Evolutionary conservation across 2,888 invertebrate species (phyloP), one percentile per base, ranked within the genome.

Genomic region (Spisula subtruncata): DNA sequence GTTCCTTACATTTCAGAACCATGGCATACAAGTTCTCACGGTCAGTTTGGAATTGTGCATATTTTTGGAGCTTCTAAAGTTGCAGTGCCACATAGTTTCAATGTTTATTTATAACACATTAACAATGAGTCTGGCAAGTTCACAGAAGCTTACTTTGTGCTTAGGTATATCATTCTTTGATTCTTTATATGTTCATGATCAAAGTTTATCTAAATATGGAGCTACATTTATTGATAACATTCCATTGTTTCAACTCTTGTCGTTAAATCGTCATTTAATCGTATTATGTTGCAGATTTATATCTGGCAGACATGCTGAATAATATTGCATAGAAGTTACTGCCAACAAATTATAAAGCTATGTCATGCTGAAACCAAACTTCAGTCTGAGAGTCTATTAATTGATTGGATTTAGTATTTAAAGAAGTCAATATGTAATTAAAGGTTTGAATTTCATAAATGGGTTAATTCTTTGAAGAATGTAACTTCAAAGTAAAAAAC

Each of bases 181-280:
- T 66, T 8, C 10, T 25, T 66, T 66, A 25, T 66, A 66, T n/a
- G n/a, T 66, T 66, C n/a, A 66, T 66, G 25, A 25, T 66, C 60
- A 66, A 25, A 66, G 60, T 25, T 66, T n/a, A 66, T 66, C 60
- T 66, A 66, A 66, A 66, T 66, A 66, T 25, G 60, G 60, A 66
- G 60, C 60, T 66, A n/a, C 60, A n/a, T 10, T 66, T 66, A 25
- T 66, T n/a, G n/a, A 12, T 25, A 56, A 66, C 60, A 66, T 66
- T 66, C 60, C 60, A 25, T n/a, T 66, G 60, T 25, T 66, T n/a
- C n/a, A 6, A 20, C 25, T 60, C 25, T n/a, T 66, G 25, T 66
- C 60, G 25, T 66, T 66, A 66, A 25, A 66, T 10, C 12, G 60
- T n/a, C 25, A 66, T 66, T 25, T n/a, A 25, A 66, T 66, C 20